These are phyloP conservation scores for Anodontia alba DNA, from an alignment of 2,888 invertebrate species.

Conservation along the genomic window DNA sequence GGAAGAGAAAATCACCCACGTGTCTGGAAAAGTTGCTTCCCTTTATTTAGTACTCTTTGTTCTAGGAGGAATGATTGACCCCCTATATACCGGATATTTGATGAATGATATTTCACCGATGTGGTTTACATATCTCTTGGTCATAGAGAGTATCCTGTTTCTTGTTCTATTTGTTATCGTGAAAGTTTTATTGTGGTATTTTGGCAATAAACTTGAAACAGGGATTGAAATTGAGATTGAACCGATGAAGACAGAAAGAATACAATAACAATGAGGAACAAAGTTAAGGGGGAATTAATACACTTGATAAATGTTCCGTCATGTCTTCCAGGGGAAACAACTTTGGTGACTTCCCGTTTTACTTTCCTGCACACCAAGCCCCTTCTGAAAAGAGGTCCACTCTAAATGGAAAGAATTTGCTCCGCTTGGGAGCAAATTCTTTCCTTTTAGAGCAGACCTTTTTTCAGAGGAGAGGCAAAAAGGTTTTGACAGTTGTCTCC, in stretches of 20 bases:
- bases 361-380: too few relatives aligned
- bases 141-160: background rate
- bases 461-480: too few relatives aligned
- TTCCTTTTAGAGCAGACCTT: too few relatives aligned
- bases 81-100: background rate
- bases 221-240: background rate
- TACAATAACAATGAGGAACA: too few relatives aligned
- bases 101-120: background rate
- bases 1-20: conserved; percentile 1
- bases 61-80: background rate
- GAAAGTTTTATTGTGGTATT: background rate
- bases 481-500: too few relatives aligned
- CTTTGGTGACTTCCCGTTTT: too few relatives aligned
- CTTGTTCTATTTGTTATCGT: background rate
- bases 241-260: background rate
- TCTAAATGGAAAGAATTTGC: too few relatives aligned
- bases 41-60: conserved; percentile 11
- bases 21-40: conserved; percentile 4
- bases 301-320: too few relatives aligned
- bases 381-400: too few relatives aligned
- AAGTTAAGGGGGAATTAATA: too few relatives aligned
- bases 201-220: background rate
- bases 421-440: too few relatives aligned
- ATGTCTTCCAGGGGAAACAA: too few relatives aligned
- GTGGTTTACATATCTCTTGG: background rate